Evolutionary conservation across 1,140 invertebrate species (phyloP).

Genomic region (Ceratosolen fusciceps): DNA sequence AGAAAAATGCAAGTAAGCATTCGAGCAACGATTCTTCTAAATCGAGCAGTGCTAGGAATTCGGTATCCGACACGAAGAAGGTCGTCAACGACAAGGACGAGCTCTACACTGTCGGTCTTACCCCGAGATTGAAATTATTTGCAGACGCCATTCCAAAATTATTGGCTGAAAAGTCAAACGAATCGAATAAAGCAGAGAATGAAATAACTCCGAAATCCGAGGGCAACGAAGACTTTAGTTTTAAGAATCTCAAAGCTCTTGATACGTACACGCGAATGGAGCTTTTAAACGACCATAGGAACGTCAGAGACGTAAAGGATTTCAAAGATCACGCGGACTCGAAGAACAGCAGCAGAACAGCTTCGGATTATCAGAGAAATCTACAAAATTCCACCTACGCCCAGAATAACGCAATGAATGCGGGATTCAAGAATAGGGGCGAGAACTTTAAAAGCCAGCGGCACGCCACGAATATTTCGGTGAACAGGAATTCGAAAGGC

Average conservation of each 20-base stretch:
- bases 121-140: slow-evolving; percentile 66
- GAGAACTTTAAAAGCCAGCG: slow-evolving; percentile 47
- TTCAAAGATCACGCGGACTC: slow-evolving; percentile 31
- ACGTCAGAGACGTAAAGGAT: slow-evolving; percentile 43
- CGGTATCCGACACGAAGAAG: slow-evolving; percentile 50
- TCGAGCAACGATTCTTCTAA: slow-evolving; percentile 42
- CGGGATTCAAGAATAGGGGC: slow-evolving; percentile 4
- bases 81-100: slow-evolving; percentile 60
- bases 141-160: slow-evolving; percentile 68
- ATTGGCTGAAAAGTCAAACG: slow-evolving; percentile 63
- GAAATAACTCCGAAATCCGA: slow-evolving; percentile 43
- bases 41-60: slow-evolving; percentile 49
- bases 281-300: slow-evolving; percentile 41
- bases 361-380: slow-evolving; percentile 1
- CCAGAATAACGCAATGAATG: background rate
- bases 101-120: slow-evolving; percentile 64
- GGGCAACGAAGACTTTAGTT: slow-evolving; percentile 46
- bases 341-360: background rate
- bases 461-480: slow-evolving; percentile 38
- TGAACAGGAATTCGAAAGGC: slow-evolving; percentile 49
- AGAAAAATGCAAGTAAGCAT: slow-evolving; percentile 19
- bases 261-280: slow-evolving; percentile 24
- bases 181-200: slow-evolving; percentile 49
- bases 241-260: slow-evolving; percentile 49
- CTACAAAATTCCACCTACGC: slow-evolving; percentile 16